Percentiles rank a stretch among this genome's conserved stretches.
These are phyloP conservation scores for Thumatha senex DNA, from an alignment of 2,888 invertebrate species.

Conservation along the genomic window DNA sequence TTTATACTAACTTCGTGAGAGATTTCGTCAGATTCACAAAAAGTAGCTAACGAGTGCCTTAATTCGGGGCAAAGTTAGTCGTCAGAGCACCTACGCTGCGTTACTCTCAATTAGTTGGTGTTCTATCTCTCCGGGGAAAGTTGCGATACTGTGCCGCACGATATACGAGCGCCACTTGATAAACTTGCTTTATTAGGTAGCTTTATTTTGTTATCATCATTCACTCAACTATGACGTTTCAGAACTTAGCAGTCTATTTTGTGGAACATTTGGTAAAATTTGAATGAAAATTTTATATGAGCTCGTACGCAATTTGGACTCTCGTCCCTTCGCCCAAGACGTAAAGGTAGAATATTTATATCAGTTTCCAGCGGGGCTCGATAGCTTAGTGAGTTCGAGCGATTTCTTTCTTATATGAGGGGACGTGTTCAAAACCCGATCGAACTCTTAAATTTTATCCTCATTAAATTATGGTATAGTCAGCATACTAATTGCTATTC, in stretches of 20 bases:
- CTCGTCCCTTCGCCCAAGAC: too few relatives aligned
- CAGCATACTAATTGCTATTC: too few relatives aligned
- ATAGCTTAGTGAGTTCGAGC: too few relatives aligned
- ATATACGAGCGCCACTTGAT: conserved; percentile 38
- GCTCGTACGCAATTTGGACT: too few relatives aligned
- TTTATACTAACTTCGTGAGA: conserved; percentile 59
- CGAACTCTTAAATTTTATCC: too few relatives aligned
- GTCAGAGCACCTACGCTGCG: conserved; percentile 47
- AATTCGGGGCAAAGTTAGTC: conserved; percentile 65
- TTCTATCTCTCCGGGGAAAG: conserved; percentile 38
- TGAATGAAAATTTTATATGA: too few relatives aligned
- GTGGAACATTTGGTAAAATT: too few relatives aligned
- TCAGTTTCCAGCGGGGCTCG: too few relatives aligned
- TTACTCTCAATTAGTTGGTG: conserved; percentile 65
- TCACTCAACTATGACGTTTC: not conserved
- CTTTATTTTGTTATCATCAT: not conserved
- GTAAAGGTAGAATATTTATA: too few relatives aligned
- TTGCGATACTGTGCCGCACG: conserved; percentile 26
- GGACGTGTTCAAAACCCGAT: too few relatives aligned
- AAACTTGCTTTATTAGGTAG: not conserved
- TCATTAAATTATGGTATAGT: too few relatives aligned
- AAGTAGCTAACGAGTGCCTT: conserved; percentile 75
- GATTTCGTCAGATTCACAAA: conserved; percentile 68
- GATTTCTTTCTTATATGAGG: too few relatives aligned
- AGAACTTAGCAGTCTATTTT: not conserved